Evolutionary conservation across 35 echinoderm and acorn worm species (phyloP), one percentile per base, ranked within the genome.

Genomic region (Heliocidaris erythrogramma): DNA sequence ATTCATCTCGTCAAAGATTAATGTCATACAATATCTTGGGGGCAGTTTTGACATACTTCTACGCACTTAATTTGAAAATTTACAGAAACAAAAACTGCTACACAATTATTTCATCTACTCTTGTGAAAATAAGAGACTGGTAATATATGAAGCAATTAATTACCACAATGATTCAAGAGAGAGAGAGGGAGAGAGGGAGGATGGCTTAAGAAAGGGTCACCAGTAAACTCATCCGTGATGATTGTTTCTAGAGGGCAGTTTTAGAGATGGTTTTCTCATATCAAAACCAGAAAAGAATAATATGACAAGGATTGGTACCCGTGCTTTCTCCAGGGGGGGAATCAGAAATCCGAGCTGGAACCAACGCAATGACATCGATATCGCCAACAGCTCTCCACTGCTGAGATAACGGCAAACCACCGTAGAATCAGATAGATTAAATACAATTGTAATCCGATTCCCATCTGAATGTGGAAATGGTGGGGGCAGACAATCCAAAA

Each of bases 81-180:
- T n/a, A n/a, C n/a, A 78, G 18, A 78, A 78, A 78, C 65, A 78
- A 78, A 78, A 78, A 21, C 24, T 27, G 7, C 27, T 27, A 78
- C 27, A 18, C 65, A 78, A 78, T 78, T 78, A 78, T n/a, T 78
- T 78, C 65, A 78, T 78, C 65, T 21, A 27, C 27, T 78, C 65
- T 78, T 18, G 65, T 78, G 65, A n/a, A 78, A 24, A 9, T 78
- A 27, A 5, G 65, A 78, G 65, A 78, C 65, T 78, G 65, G 65
- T 78, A 78, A 78, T 78, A n/a, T n/a, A n/a, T n/a, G n/a, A n/a
- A n/a, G n/a, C 65, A 78, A 78, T 78, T 78, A 78, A 78, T 78
- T 78, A 78, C 27, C 65, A 78, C 65, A 78, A 21, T 78, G 21
- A 78, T 78, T 24, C 65, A 6, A 78, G 18, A 78, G 65, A 78